phyloP scores from a whole-genome alignment of 64 coral and sea anemone genomes.

The Hydrozoanthus tunicans region DNA sequence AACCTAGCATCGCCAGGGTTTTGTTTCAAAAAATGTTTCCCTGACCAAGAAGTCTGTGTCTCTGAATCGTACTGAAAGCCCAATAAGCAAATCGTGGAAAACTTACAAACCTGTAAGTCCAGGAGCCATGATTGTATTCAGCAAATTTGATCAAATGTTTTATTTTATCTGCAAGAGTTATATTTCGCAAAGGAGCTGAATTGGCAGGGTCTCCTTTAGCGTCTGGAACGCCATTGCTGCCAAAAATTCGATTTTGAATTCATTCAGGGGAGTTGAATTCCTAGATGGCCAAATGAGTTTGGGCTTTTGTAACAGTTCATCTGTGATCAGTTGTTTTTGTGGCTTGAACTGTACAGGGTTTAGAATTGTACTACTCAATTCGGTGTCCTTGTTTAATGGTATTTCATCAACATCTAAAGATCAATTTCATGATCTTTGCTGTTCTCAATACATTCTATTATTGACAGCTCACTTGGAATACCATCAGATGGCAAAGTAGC shows the following conservation, averaged over 20 bases:
- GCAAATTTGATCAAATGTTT: not conserved
- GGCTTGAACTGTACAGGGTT: not conserved
- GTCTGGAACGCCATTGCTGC: not conserved
- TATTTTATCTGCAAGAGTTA: slow-evolving; percentile 10
- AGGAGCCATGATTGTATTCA: not conserved
- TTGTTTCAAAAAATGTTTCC: not conserved
- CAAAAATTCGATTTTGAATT: not conserved
- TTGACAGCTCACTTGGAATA: not conserved
- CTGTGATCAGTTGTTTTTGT: slow-evolving; percentile 8
- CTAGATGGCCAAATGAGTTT: slow-evolving; percentile 3
- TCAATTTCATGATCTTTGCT: not conserved
- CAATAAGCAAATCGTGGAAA: not conserved
- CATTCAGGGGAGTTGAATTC: not conserved
- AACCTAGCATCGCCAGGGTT: not conserved
- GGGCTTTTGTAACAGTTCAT: not conserved
- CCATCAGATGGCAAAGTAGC: not conserved
- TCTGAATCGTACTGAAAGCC: not conserved
- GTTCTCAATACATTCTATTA: not conserved
- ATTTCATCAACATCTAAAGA: not conserved
- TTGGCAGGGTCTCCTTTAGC: not conserved
- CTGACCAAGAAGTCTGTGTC: not conserved
- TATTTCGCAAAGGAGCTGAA: not conserved
- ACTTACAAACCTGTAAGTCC: not conserved
- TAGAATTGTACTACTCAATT: not conserved
- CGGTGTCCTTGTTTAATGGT: not conserved